These are phyloP conservation scores for Brachymystax lenok DNA, from an alignment of 2,797 vertebrate genomes.

Conservation along the genomic window DNA sequence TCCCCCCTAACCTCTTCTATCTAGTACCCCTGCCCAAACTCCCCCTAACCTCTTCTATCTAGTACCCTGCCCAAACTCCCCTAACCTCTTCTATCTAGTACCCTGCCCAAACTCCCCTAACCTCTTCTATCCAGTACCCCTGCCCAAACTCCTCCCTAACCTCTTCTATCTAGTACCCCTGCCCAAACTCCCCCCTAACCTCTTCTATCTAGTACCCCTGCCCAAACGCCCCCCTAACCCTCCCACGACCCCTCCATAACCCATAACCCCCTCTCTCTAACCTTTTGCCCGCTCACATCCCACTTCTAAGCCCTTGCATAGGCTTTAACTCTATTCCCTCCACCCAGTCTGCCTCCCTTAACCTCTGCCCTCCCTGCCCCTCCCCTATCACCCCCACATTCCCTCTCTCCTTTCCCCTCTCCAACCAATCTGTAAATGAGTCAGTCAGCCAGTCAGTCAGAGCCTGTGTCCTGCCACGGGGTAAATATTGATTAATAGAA, in stretches of 20 bases:
- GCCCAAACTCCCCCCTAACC: slow-evolving; percentile 9
- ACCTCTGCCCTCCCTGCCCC: slow-evolving; percentile 26
- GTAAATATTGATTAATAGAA: slow-evolving; percentile 99
- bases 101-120: slow-evolving; percentile 8
- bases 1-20: neutral
- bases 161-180: neutral
- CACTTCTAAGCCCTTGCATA: slow-evolving; percentile 8
- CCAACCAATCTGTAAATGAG: slow-evolving; percentile 46
- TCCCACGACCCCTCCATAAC: slow-evolving; percentile 5
- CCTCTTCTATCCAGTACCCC: neutral
- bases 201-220: neutral
- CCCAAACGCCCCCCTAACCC: slow-evolving; percentile 14
- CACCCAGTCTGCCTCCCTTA: no score
- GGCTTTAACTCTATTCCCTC: slow-evolving; percentile 1
- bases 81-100: neutral
- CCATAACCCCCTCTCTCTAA: no score
- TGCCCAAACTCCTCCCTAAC: slow-evolving; percentile 10
- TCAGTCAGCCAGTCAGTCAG: slow-evolving; percentile 48
- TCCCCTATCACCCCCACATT: neutral
- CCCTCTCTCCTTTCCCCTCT: neutral
- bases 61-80: slow-evolving; percentile 2
- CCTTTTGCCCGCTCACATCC: slow-evolving; percentile 20
- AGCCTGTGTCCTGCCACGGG: slow-evolving; percentile 88
- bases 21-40: neutral
- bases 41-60: neutral